Evolutionary conservation across 1,140 invertebrate species (phyloP).

Genomic region (Protaetia brevitarsis): DNA sequence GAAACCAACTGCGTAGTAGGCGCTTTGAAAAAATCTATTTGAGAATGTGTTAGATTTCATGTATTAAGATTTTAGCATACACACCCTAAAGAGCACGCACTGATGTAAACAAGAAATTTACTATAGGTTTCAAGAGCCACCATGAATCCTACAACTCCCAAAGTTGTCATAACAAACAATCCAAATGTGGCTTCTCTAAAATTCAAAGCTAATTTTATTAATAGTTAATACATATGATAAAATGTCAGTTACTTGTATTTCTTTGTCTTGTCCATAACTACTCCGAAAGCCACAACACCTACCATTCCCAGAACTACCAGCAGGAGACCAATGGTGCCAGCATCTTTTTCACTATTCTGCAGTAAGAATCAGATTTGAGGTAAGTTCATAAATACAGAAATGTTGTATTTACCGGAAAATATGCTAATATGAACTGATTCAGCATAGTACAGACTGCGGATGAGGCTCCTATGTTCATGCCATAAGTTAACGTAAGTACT

Average conservation of each 20-base stretch:
- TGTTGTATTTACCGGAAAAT: slow-evolving; percentile 33
- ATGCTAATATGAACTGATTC: slow-evolving; percentile 34
- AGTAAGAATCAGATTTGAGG: not conserved
- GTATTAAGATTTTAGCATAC: slow-evolving; percentile 8
- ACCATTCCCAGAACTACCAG: slow-evolving; percentile 67
- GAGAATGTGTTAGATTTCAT: slow-evolving; percentile 18
- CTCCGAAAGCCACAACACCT: slow-evolving; percentile 65
- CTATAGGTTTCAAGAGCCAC: slow-evolving; percentile 30
- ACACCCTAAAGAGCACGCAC: slow-evolving; percentile 33
- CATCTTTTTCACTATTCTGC: slow-evolving; percentile 51
- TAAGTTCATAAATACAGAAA: not conserved
- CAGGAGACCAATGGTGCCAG: too few species aligned
- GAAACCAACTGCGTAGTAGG: slow-evolving; percentile 36
- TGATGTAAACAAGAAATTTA: slow-evolving; percentile 31
- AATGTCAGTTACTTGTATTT: too few species aligned
- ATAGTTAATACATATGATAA: too few species aligned
- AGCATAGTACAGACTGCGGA: slow-evolving; percentile 30
- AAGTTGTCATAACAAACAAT: slow-evolving; percentile 29
- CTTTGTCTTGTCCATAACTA: slow-evolving; percentile 65
- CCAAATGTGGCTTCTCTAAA: slow-evolving; percentile 31
- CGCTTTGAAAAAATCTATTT: slow-evolving; percentile 33
- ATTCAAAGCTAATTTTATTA: slow-evolving; percentile 32
- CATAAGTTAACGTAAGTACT: slow-evolving; percentile 31
- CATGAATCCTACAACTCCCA: slow-evolving; percentile 29
- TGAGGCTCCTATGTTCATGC: slow-evolving; percentile 36